phyloP scores from a whole-genome alignment of 1,140 invertebrate genomes.

The Batillaria attramentaria region DNA sequence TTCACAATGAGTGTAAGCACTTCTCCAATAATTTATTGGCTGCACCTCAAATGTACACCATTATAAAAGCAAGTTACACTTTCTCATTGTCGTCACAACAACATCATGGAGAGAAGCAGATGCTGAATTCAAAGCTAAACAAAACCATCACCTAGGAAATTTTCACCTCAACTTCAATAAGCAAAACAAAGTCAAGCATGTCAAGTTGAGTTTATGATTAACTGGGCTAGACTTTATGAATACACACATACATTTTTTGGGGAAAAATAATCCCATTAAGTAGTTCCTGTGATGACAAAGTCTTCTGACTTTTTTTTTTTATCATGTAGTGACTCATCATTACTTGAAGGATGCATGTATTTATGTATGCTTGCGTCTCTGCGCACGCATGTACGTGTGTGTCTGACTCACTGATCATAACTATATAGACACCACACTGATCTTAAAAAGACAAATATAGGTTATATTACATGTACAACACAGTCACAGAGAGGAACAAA shows the following conservation, averaged over 20 bases:
- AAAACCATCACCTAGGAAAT: too few relatives aligned
- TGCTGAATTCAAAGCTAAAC: too few relatives aligned
- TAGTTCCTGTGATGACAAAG: neutral
- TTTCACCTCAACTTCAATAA: too few relatives aligned
- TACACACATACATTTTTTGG: neutral
- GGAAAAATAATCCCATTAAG: neutral
- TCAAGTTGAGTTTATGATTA: neutral
- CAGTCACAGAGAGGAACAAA: neutral
- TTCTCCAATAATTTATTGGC: too few relatives aligned
- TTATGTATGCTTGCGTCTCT: neutral
- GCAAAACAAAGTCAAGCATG: neutral
- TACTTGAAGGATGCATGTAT: neutral
- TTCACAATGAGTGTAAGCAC: too few relatives aligned
- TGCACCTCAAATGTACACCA: too few relatives aligned
- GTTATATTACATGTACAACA: neutral
- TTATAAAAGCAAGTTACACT: too few relatives aligned
- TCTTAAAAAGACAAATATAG: neutral
- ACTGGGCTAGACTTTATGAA: neutral
- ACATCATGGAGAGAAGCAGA: too few relatives aligned
- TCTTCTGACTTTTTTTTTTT: neutral
- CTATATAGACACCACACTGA: neutral
- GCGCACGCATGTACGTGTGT: neutral
- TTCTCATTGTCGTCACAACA: too few relatives aligned
- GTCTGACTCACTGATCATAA: neutral
- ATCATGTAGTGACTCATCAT: neutral